Evolutionary conservation across 1,140 invertebrate genomes (phyloP).

Genomic region (Pygmarrhopalites habei): DNA sequence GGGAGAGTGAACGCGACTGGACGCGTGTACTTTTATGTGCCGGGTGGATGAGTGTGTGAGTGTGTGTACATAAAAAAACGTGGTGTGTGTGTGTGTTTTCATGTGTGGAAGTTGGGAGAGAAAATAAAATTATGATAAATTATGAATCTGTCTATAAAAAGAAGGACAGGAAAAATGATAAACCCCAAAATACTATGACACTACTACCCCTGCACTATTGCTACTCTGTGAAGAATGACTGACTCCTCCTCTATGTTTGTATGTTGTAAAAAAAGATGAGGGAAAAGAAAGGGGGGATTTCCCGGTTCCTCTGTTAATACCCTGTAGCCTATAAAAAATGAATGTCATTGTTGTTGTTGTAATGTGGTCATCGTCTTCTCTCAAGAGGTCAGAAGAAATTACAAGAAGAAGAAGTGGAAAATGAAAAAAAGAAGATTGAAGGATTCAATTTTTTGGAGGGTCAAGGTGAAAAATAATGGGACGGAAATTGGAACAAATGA

Average conservation of each 20-base stretch:
- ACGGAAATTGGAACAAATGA: constrained; percentile 12
- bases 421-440: neutral
- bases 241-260: too few relatives aligned
- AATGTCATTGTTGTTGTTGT: neutral
- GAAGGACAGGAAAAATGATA: neutral
- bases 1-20: neutral
- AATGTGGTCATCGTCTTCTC: neutral
- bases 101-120: neutral
- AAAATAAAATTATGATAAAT: neutral
- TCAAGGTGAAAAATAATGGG: neutral
- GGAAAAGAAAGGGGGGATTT: too few relatives aligned
- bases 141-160: neutral
- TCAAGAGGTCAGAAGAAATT: neutral
- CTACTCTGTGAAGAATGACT: too few relatives aligned
- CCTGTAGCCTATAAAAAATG: too few relatives aligned
- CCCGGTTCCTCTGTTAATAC: too few relatives aligned
- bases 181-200: too few relatives aligned
- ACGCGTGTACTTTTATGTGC: neutral
- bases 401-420: neutral
- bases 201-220: too few relatives aligned
- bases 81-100: neutral
- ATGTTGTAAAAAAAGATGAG: too few relatives aligned
- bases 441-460: neutral
- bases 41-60: neutral
- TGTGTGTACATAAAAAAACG: neutral